Conservation (phyloP, 2,113 vertebrate species). For the Acanthisitta chloris region DNA sequence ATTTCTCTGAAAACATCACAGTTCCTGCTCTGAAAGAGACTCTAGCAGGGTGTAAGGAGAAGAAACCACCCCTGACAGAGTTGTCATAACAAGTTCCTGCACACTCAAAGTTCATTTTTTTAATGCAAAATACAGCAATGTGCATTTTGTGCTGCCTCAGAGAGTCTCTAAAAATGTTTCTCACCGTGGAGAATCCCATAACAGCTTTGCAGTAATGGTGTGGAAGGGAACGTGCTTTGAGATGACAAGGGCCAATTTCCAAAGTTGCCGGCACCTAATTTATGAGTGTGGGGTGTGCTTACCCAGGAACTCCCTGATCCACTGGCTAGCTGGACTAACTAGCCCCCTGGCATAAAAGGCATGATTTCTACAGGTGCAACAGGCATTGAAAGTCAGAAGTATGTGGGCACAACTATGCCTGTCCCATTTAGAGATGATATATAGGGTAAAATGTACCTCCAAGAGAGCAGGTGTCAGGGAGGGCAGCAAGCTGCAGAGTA, state of each 20-base stretch:
- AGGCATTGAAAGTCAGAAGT: background rate
- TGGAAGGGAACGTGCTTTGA: constrained; percentile 9
- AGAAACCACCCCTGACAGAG: background rate
- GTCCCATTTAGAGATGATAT: constrained; percentile 39
- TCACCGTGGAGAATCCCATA: background rate
- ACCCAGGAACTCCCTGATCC: background rate
- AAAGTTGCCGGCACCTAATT: constrained; percentile 35
- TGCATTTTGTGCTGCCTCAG: background rate
- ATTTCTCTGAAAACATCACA: background rate
- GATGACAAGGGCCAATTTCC: constrained; percentile 31
- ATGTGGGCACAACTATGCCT: background rate
- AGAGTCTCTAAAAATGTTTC: background rate
- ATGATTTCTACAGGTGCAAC: constrained; percentile 23
- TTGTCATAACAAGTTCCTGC: background rate
- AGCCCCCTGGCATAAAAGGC: background rate
- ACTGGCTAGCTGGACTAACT: background rate
- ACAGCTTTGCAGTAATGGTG: background rate
- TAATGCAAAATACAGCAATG: background rate
- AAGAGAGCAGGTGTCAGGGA: constrained; percentile 9
- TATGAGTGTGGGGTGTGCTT: constrained; percentile 14
- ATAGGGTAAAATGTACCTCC: background rate
- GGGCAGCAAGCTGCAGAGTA: background rate
- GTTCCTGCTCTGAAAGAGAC: background rate
- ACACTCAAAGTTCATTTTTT: background rate
- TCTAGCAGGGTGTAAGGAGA: background rate